Evolutionary conservation across 1,140 invertebrate species (phyloP), one percentile per base, ranked within the genome.

Genomic region (Dendroctonus valens): DNA sequence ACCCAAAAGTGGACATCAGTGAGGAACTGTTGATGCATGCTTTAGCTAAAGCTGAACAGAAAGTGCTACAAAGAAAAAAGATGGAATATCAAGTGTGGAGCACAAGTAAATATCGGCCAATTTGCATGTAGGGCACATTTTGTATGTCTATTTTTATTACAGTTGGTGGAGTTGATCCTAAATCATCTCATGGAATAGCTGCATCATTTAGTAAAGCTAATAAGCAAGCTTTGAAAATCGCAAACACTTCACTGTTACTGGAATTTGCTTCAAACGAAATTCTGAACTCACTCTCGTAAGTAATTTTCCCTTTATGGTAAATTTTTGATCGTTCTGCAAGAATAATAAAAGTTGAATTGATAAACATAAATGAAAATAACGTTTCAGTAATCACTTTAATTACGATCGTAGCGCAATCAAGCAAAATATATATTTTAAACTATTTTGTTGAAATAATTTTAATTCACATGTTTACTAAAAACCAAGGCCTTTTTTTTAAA

Each of bases 161-260:
- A 89, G 89, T 84, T 77, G 87, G 87, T 67, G 88, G 87, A 71
- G 86, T 90, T 0, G 91, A 94, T 77, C 89, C 91, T 0, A 91
- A 91, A 73, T 94, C 92, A 2, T 86, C 92, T 5, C 83, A 87
- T n/a, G 92, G 92, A 5, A 92, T 87, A 0, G 91, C 91, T 11
- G 92, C 91, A 0, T 92, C 91, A 7, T 94, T 95, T 79, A 92
- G 90, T 44, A 91, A 94, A 72, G 91, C 93, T 2, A 95, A 92
- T 75, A 84, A 87, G 74, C 87, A 91, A 67, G 91, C 93, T 5
- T 76, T 94, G 0, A 81, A 88, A 40, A 76, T 94, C 7, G 91
- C 92, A 3, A 96, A 96, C 71, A 88, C 90, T 4, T 96, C 93
- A 0, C 81, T 94, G n/a, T 83, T 96, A 57, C 89, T 91, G 52